Conservation (phyloP, 2,888 invertebrate species). For the Sepiola atlantica region DNA sequence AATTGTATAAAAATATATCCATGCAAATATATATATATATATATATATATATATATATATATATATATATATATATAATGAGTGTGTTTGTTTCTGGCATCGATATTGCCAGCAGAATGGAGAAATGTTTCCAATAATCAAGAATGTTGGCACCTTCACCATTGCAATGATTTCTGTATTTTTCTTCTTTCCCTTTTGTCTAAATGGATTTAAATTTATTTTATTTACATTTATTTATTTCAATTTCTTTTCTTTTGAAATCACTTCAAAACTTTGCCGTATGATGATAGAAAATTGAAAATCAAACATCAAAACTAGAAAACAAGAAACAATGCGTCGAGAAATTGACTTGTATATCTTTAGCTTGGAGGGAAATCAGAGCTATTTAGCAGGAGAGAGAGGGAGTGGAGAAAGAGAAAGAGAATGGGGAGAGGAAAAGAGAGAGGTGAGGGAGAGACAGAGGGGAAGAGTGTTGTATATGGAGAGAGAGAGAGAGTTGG, state of each 20-base stretch:
- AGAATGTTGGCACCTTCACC: slow-evolving; percentile 3
- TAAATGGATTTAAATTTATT: background rate
- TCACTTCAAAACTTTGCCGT: background rate
- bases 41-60: background rate
- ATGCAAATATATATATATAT: background rate
- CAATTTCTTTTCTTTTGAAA: background rate
- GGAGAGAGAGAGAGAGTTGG: background rate
- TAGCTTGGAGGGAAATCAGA: background rate
- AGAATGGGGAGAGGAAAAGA: background rate
- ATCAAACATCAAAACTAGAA: background rate
- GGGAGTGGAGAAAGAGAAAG: background rate
- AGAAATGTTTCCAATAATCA: background rate
- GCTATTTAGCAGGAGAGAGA: background rate
- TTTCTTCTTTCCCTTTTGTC: background rate
- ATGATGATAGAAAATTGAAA: background rate
- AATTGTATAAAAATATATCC: too few species aligned
- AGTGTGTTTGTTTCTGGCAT: background rate
- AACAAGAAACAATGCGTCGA: background rate
- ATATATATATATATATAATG: background rate
- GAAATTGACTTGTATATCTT: background rate
- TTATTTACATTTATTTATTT: background rate
- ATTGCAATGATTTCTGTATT: background rate
- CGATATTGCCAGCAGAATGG: background rate
- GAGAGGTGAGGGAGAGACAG: background rate
- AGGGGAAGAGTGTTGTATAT: background rate